These are phyloP conservation scores for Machaerirhynchus nigripectus DNA, from an alignment of 2,113 vertebrate species.

Conservation along the genomic window DNA sequence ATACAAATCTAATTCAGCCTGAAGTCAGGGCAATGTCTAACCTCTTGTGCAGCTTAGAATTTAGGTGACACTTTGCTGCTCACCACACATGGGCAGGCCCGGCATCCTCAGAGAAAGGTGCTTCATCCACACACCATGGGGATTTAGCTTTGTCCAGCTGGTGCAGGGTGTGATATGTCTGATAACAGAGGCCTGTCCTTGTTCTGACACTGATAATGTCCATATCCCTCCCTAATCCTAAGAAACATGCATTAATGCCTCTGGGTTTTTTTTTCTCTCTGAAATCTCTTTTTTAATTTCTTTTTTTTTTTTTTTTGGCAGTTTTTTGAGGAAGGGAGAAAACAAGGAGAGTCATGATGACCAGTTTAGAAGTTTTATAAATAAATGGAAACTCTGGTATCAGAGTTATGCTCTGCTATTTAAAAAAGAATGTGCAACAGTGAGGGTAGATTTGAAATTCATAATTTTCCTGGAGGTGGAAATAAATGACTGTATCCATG, in stretches of 20 bases:
- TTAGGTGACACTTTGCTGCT: background rate
- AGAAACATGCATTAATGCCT: background rate
- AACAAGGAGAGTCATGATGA: background rate
- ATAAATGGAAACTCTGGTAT: background rate
- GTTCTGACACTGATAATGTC: background rate
- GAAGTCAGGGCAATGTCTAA: background rate
- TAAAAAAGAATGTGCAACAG: background rate
- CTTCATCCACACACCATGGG: background rate
- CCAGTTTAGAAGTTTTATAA: background rate
- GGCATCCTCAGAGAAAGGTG: background rate
- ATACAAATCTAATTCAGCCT: background rate
- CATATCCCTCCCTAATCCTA: background rate
- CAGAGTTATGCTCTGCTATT: background rate
- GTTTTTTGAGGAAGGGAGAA: background rate
- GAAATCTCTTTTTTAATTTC: background rate
- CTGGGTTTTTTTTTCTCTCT: rapidly evolving
- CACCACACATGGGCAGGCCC: background rate
- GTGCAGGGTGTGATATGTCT: background rate
- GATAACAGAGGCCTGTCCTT: background rate
- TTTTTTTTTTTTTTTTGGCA: background rate
- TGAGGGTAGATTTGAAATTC: background rate
- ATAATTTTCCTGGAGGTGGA: background rate
- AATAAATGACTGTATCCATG: background rate
- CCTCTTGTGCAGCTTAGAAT: background rate
- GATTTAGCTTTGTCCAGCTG: background rate